A percentile compares a stretch with the other conserved stretches of the same genome.
Conservation (phyloP, 2,113 vertebrate species). For the Sitta europaea region DNA sequence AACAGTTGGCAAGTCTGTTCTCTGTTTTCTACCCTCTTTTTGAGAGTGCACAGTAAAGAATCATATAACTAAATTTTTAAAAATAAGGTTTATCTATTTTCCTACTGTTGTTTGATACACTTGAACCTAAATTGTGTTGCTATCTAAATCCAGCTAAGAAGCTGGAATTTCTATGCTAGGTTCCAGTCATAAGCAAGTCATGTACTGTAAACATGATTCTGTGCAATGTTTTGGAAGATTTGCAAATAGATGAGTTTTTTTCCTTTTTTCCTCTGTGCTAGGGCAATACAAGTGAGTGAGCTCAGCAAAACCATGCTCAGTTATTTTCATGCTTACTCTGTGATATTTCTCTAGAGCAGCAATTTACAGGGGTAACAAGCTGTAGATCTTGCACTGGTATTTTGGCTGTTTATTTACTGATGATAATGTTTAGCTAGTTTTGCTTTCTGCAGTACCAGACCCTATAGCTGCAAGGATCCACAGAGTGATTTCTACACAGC, state of each 20-base stretch:
- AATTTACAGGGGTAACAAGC: neutral
- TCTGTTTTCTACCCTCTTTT: neutral
- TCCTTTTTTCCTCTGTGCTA: neutral
- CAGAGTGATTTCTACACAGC: neutral
- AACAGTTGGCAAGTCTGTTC: neutral
- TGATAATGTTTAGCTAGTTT: neutral
- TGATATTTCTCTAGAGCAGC: neutral
- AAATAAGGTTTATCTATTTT: neutral
- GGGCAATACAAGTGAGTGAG: neutral
- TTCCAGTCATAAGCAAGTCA: neutral
- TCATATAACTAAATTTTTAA: neutral
- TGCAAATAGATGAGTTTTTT: neutral
- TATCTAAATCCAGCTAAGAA: neutral
- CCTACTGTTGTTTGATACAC: neutral
- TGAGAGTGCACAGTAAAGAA: neutral
- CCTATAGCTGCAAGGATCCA: neutral
- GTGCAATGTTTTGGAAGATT: neutral
- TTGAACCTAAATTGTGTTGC: neutral
- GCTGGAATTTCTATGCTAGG: neutral
- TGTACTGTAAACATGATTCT: neutral
- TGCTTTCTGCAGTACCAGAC: neutral
- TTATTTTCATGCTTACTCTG: neutral
- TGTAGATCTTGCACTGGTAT: neutral
- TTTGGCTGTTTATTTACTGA: neutral
- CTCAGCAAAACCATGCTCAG: neutral